Percentiles rank a stretch among this genome's conserved stretches.
phyloP scores from a whole-genome alignment of 2,888 invertebrate species.

The Griposia aprilina region DNA sequence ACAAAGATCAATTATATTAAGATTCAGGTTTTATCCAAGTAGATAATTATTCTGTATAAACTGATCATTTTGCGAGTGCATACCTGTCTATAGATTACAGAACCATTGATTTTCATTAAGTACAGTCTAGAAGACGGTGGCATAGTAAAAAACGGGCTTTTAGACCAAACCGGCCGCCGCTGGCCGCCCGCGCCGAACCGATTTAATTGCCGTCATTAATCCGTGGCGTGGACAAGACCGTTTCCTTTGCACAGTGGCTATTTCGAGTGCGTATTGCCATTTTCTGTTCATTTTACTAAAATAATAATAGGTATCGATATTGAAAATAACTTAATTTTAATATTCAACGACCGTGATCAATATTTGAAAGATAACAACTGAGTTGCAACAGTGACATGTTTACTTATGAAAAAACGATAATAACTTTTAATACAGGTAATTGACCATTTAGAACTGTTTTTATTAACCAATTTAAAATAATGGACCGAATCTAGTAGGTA shows the following conservation, averaged over 20 bases:
- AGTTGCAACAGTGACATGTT: slow-evolving; percentile 12
- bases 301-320: slow-evolving; percentile 46
- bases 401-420: neutral
- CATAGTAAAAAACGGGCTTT: slow-evolving; percentile 62
- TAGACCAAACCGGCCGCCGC: slow-evolving; percentile 46
- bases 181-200: slow-evolving; percentile 71
- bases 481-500: neutral
- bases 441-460: too few relatives aligned
- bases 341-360: slow-evolving; percentile 14
- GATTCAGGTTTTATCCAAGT: slow-evolving; percentile 15
- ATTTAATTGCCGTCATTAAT: slow-evolving; percentile 86
- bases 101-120: slow-evolving; percentile 65
- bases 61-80: slow-evolving; percentile 50
- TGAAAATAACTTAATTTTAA: slow-evolving; percentile 31
- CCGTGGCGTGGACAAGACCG: slow-evolving; percentile 73
- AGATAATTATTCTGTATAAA: slow-evolving; percentile 39
- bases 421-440: neutral
- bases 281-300: slow-evolving; percentile 68
- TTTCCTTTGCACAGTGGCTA: slow-evolving; percentile 72
- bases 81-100: slow-evolving; percentile 41
- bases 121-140: slow-evolving; percentile 49
- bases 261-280: slow-evolving; percentile 62
- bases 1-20: neutral
- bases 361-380: slow-evolving; percentile 22
- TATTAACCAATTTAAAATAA: neutral